Conservation (phyloP, 2,113 vertebrate genomes). For the Rhea americana region DNA sequence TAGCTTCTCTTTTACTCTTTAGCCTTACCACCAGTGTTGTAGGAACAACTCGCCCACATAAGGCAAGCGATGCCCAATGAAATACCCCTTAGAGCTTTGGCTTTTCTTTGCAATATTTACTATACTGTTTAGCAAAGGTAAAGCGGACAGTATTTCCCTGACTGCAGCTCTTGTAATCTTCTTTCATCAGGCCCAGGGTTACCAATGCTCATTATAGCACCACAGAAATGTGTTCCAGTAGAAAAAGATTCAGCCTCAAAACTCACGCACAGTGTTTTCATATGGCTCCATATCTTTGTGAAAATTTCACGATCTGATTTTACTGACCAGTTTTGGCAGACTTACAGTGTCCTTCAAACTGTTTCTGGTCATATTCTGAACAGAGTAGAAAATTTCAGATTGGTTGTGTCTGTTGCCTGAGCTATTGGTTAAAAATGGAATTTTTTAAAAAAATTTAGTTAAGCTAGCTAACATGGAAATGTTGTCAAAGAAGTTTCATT, state of each 20-base stretch:
- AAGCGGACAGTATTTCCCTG: neutral
- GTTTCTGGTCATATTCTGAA: neutral
- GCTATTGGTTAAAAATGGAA: neutral
- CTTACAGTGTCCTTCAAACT: neutral
- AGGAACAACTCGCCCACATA: neutral
- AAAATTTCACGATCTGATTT: neutral
- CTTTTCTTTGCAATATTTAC: rapidly evolving
- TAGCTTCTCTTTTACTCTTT: neutral
- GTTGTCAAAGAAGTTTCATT: neutral
- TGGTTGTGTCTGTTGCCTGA: neutral
- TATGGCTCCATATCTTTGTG: neutral
- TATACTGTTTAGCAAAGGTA: neutral
- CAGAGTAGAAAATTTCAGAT: neutral
- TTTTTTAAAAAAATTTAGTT: neutral
- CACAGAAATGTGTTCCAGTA: neutral
- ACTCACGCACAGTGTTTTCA: neutral
- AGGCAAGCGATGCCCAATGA: neutral
- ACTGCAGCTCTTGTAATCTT: neutral
- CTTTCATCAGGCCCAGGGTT: neutral
- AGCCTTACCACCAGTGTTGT: neutral
- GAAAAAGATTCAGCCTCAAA: neutral
- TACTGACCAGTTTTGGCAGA: neutral
- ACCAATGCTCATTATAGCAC: neutral
- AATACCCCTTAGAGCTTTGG: neutral
- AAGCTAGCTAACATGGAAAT: neutral